Conservation (phyloP, 2,888 invertebrate genomes). For the Caenorhabditis macrosperma region DNA sequence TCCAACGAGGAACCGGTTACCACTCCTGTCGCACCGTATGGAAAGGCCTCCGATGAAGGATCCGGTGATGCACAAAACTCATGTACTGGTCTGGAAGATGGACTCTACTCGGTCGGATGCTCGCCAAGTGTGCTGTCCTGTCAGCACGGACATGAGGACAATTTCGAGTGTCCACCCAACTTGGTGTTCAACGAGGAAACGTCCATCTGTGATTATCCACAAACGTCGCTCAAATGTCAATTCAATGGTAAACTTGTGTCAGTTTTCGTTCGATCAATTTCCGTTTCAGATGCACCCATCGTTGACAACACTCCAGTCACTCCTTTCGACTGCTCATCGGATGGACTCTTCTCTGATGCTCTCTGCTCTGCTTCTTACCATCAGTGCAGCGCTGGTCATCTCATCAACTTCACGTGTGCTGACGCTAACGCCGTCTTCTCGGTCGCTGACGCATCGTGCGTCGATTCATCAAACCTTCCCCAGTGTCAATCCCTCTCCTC, state of each 20-base stretch:
- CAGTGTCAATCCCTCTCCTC: conserved; percentile 33
- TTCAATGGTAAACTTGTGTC: conserved; percentile 7
- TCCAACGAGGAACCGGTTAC: not conserved
- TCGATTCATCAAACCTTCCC: conserved; percentile 26
- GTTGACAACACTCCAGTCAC: conserved; percentile 16
- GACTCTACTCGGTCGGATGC: conserved; percentile 43
- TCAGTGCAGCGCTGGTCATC: conserved; percentile 34
- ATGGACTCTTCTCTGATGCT: conserved; percentile 34
- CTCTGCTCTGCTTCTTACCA: conserved; percentile 39
- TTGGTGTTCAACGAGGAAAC: conserved; percentile 49
- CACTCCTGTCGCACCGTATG: not conserved
- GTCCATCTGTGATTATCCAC: conserved; percentile 46
- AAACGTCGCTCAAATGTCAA: conserved; percentile 39
- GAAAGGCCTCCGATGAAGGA: not conserved
- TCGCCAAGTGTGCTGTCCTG: conserved; percentile 43
- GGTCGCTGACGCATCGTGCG: conserved; percentile 31
- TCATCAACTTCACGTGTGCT: conserved; percentile 47
- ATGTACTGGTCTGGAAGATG: conserved; percentile 20
- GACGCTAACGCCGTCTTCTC: conserved; percentile 42
- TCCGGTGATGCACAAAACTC: not conserved
- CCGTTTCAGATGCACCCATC: conserved; percentile 35
- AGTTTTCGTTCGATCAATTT: not conserved
- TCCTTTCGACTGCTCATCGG: conserved; percentile 38
- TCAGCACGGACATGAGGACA: conserved; percentile 23
- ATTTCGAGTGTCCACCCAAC: conserved; percentile 37